phyloP scores from a whole-genome alignment of 2,797 vertebrate species.

The Enteromius paludinosus region DNA sequence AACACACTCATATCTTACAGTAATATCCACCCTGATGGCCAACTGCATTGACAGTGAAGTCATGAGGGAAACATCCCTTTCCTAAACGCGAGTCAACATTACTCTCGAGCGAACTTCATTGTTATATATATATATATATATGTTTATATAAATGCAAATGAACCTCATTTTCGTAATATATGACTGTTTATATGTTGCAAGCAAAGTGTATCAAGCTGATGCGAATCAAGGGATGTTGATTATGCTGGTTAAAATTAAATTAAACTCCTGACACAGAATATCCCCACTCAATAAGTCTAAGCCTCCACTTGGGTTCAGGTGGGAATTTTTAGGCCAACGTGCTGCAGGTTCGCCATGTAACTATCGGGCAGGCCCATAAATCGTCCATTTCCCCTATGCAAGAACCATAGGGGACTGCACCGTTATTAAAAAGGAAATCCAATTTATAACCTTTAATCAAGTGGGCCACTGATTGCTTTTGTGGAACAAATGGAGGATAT shows the following conservation, averaged over 20 bases:
- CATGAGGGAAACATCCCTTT: not conserved
- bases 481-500: slow-evolving; percentile 61
- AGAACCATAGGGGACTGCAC: slow-evolving; percentile 45
- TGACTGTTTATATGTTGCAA: slow-evolving; percentile 28
- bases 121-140: not conserved
- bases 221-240: slow-evolving; percentile 15
- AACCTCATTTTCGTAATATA: not conserved
- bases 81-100: slow-evolving; percentile 4
- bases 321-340: slow-evolving; percentile 59
- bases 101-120: not conserved
- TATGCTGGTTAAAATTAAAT: slow-evolving; percentile 59
- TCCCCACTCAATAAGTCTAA: slow-evolving; percentile 48
- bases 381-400: slow-evolving; percentile 50
- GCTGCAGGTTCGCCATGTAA: slow-evolving; percentile 51
- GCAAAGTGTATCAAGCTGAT: slow-evolving; percentile 15
- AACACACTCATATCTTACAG: slow-evolving; percentile 8
- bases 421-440: slow-evolving; percentile 63
- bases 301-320: slow-evolving; percentile 40
- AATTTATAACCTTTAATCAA: slow-evolving; percentile 64
- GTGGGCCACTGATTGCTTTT: slow-evolving; percentile 60
- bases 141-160: not conserved
- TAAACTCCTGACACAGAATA: slow-evolving; percentile 55
- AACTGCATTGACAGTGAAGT: not conserved
- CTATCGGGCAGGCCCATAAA: slow-evolving; percentile 56
- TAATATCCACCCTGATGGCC: not conserved